These are phyloP conservation scores for Aradophagus sp. DNA, from an alignment of 1,140 invertebrate genomes.

Conservation along the genomic window DNA sequence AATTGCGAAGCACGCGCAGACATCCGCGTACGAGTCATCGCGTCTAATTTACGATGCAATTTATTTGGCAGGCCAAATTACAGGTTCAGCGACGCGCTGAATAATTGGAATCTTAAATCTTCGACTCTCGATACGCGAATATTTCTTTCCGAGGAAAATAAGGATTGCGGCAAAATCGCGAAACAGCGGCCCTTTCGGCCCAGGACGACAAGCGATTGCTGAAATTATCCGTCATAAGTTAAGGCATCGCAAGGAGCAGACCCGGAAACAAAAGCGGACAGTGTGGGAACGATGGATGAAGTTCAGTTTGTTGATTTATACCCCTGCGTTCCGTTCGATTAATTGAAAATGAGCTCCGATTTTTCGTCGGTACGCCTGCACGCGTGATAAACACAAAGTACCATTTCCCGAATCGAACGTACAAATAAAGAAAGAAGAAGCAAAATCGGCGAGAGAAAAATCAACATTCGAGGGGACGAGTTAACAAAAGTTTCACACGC, in stretches of 20 bases:
- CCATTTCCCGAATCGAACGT: too few relatives aligned
- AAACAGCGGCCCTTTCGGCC: too few relatives aligned
- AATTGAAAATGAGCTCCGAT: too few relatives aligned
- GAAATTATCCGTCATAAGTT: slow-evolving; percentile 40
- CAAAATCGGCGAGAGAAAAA: too few relatives aligned
- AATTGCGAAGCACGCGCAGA: slow-evolving; percentile 55
- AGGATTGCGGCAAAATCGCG: too few relatives aligned
- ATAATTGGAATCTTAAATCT: slow-evolving; percentile 58
- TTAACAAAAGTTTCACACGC: slow-evolving; percentile 4
- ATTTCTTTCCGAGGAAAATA: too few relatives aligned
- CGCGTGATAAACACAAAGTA: too few relatives aligned
- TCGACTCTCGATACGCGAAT: slow-evolving; percentile 45
- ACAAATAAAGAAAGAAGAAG: slow-evolving; percentile 2
- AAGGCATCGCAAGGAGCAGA: slow-evolving; percentile 10
- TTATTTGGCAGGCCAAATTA: slow-evolving; percentile 56
- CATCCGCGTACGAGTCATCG: slow-evolving; percentile 44
- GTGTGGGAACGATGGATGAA: slow-evolving; percentile 17
- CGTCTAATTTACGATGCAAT: slow-evolving; percentile 55
- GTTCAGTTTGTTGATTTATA: slow-evolving; percentile 3
- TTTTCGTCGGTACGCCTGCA: too few relatives aligned
- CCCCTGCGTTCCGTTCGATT: too few relatives aligned
- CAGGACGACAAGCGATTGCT: slow-evolving; percentile 31
- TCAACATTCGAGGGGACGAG: too few relatives aligned
- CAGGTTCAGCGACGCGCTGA: slow-evolving; percentile 42
- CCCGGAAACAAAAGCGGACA: slow-evolving; percentile 23